Evolutionary conservation across 2,888 invertebrate species (phyloP).

Genomic region (Chaitophorus viminalis): DNA sequence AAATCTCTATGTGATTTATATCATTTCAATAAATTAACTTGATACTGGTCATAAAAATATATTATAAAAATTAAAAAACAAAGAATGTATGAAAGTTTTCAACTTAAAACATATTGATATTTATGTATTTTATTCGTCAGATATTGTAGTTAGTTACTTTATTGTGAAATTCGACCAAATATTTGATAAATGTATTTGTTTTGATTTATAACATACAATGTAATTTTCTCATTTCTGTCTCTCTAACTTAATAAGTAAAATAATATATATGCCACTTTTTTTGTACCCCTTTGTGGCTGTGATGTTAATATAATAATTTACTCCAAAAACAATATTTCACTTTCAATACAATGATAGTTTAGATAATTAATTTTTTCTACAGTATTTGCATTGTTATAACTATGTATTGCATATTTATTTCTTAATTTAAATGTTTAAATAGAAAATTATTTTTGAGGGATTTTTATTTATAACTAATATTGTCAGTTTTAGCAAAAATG

Average conservation of each 20-base stretch:
- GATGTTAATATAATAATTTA: constrained; percentile 40
- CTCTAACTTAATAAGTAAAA: neutral
- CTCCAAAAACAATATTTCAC: neutral
- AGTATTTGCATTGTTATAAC: neutral
- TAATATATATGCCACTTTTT: constrained; percentile 27
- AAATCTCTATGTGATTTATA: neutral
- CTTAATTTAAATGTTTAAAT: neutral
- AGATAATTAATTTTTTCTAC: constrained; percentile 17
- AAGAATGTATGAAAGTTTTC: neutral
- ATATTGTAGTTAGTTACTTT: neutral
- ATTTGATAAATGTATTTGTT: neutral
- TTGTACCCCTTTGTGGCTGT: constrained; percentile 41
- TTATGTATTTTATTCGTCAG: neutral
- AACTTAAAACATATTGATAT: neutral
- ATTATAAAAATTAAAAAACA: neutral
- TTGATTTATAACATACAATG: neutral
- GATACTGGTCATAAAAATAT: neutral
- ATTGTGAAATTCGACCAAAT: neutral
- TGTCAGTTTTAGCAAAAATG: neutral
- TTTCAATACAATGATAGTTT: neutral
- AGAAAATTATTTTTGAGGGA: neutral
- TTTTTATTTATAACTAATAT: neutral
- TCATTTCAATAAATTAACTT: constrained; percentile 5
- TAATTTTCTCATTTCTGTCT: neutral
- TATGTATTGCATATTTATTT: neutral